phyloP scores from a whole-genome alignment of 2,888 invertebrate species.

The Drosophila pegasa region DNA sequence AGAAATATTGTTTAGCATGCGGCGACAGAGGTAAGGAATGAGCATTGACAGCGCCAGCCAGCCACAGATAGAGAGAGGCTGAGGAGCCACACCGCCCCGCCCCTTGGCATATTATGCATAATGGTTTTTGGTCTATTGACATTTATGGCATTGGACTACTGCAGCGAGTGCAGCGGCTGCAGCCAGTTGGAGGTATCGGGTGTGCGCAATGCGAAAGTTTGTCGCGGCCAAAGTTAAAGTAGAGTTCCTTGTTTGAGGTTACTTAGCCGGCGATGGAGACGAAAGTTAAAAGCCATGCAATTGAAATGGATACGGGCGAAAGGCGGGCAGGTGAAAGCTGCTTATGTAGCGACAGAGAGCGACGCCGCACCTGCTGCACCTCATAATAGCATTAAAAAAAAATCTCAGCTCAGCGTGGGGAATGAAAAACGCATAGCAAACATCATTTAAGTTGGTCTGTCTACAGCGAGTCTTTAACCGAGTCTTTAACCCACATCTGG shows the following conservation, averaged over 20 bases:
- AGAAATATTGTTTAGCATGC: constrained; percentile 74
- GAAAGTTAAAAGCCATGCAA: constrained; percentile 55
- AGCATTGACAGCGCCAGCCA: constrained; percentile 3
- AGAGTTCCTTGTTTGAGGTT: constrained; percentile 45
- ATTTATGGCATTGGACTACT: constrained; percentile 69
- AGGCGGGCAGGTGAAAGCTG: constrained; percentile 11
- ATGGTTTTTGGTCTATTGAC: constrained; percentile 76
- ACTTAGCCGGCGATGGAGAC: constrained; percentile 42
- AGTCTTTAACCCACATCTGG: constrained; percentile 28
- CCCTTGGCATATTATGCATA: constrained; percentile 70
- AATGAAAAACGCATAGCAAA: no score
- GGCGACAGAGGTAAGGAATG: constrained; percentile 16
- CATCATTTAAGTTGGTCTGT: no score
- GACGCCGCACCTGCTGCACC: not conserved
- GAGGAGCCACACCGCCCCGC: constrained; percentile 11
- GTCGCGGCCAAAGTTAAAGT: constrained; percentile 51
- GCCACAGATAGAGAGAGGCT: constrained; percentile 2
- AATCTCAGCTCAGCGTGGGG: no score
- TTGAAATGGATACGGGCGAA: constrained; percentile 52
- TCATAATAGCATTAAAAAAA: constrained; percentile 4
- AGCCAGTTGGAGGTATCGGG: constrained; percentile 18
- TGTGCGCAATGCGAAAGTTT: constrained; percentile 47
- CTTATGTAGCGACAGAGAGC: constrained; percentile 2
- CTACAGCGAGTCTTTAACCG: no score
- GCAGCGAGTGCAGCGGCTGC: constrained; percentile 13